Base-by-base conservation (phyloP, 2,888 invertebrate species). In the Andricus curvator region DNA sequence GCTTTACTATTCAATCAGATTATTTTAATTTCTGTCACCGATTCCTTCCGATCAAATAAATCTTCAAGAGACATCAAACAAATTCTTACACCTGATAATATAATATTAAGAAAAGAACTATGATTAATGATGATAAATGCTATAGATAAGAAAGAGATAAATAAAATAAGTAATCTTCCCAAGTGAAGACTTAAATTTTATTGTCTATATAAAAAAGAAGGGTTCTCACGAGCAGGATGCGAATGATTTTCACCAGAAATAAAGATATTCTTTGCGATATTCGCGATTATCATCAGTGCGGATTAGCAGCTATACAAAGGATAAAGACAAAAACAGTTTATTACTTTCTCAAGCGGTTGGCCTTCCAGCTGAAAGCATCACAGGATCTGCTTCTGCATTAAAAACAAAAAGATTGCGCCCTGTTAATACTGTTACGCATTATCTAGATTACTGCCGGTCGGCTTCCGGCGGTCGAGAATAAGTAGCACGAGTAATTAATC, bases 401-500 rank as follows among this genome's bases (percentile, higher is more conserved):
- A 62, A 62, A 62, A 74, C 29, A 56, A 74, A 56, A 74, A 56
- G 56, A 74, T 74, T 74, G 51, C 70, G 20, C 70, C 56, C 56
- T 56, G 88, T 90, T 91, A 90, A 90, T 90, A 90, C 90, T 88
- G 89, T 90, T 89, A 89, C 87, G 87, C 89, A 88, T 90, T 91
- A 92, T 92, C 92, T 90, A 90, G 92, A 92, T 92, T 88, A 87
- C 88, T 87, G 86, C 83, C 74, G 84, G 87, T 85, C 84, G 85
- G 85, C 88, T 88, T 88, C 89, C 88, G 89, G 86, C 84, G 87
- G 84, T 85, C 87, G 87, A 88, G 89, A 88, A 8, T 37, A 37
- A 89, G 87, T 87, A 85, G 88, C 88, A 86, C 84, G 88, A 87
- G 90, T 90, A 91, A 92, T 92, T 91, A 92, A 92, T 92, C 92